Base-by-base conservation (phyloP, 1,140 invertebrate genomes). In the Chironomus striatipennis region DNA sequence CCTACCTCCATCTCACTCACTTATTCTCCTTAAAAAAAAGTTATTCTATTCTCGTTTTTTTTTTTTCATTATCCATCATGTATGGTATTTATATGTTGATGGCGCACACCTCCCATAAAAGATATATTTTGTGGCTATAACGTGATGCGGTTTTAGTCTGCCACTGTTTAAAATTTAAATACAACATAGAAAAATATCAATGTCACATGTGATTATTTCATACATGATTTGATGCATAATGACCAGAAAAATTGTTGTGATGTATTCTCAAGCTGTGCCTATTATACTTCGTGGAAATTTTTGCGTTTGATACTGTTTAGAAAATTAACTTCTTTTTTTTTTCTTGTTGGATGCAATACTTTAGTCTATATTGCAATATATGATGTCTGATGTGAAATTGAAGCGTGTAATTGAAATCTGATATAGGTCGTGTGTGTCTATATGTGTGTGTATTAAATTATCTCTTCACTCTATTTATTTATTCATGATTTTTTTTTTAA, bases 221-320 rank as follows among this genome's bases (percentile, higher is more conserved):
- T 70, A 70, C 65, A 70, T 70, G 65, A 70, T 70, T 70, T 70
- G 10, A 70, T 70, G 65, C 65, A 70, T 20, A 70, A 70, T 70
- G 65, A 70, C 65, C 65, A 70, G 17, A 70, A 70, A 57, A 70
- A 70, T 21, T 7, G 17, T 70, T 70, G 0, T 57, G 47, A 57
- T 57, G 47, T 57, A 57, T 57, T 57, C 47, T 57, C 47, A 57
- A 57, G 47, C 47, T 57, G 47, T 57, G 47, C 47, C 47, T 57
- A 57, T 57, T 57, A 57, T 57, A 57, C 47, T 57, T 57, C 47
- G 47, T 57, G 47, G 47, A 57, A 57, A 57, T n/a, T 57, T 34
- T 57, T 57, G 47, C 47, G 47, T 57, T 57, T 57, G 47, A 57
- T 57, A 57, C 12, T 57, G 47, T 10, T 57, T 57, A 57, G 47